These are phyloP conservation scores for Rhamphomyia laevipes DNA, from an alignment of 2,888 invertebrate species.

Conservation along the genomic window DNA sequence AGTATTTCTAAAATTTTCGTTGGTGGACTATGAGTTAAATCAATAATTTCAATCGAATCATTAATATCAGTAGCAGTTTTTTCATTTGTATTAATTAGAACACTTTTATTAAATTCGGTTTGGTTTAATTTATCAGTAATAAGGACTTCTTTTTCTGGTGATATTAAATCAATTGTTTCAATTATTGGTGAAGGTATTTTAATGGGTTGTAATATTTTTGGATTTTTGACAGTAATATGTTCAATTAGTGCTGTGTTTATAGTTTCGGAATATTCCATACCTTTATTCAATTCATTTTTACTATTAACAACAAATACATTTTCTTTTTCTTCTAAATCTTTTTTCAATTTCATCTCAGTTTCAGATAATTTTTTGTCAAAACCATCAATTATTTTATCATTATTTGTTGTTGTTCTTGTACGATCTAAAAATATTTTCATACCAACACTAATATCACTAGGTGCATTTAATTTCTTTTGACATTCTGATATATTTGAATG, in stretches of 20 bases:
- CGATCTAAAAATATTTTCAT: conserved; percentile 56
- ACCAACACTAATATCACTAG: conserved; percentile 53
- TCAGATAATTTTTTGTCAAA: conserved; percentile 28
- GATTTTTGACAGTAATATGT: conserved; percentile 12
- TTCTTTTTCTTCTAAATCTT: conserved; percentile 32
- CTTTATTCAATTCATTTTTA: conserved; percentile 35
- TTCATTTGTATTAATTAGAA: conserved; percentile 17
- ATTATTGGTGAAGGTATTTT: conserved; percentile 24
- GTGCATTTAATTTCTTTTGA: conserved; percentile 73
- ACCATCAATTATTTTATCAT: conserved; percentile 13
- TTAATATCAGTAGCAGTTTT: conserved; percentile 10
- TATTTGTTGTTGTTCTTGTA: conserved; percentile 24
- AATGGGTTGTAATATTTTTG: conserved; percentile 18
- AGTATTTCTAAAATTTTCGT: conserved; percentile 13
- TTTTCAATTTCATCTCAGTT: conserved; percentile 30
- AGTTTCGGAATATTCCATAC: conserved; percentile 33
- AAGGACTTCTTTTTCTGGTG: conserved; percentile 29
- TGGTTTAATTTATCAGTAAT: conserved; percentile 29
- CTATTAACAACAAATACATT: conserved; percentile 35
- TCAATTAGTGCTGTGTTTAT: conserved; percentile 32
- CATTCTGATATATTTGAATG: conserved; percentile 78
- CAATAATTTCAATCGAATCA: conserved; percentile 19
- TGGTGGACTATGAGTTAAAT: conserved; percentile 22
- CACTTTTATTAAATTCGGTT: conserved; percentile 6
- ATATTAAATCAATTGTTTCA: conserved; percentile 34